Evolutionary conservation across 1,140 invertebrate species (phyloP).

Genomic region (Brachionus paranguensis): DNA sequence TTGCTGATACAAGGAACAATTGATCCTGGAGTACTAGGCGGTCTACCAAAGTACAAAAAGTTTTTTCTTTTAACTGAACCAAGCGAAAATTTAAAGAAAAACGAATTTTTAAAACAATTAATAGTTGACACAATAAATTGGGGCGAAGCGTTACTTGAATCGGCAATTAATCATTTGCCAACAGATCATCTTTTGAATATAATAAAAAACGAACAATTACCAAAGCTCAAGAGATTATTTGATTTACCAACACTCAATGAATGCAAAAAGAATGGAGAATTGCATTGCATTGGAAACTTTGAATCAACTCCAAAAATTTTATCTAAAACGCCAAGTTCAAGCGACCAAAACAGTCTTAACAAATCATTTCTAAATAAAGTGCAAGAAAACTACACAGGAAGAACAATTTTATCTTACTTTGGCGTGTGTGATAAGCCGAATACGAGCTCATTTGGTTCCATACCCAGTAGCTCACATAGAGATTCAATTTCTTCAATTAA

Average conservation of each 20-base stretch:
- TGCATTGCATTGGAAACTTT: neutral
- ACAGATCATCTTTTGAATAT: constrained; percentile 23
- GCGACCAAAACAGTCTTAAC: neutral
- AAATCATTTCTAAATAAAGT: constrained; percentile 29
- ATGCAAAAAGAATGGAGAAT: no score
- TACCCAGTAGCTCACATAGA: neutral
- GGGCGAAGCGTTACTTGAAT: constrained; percentile 10
- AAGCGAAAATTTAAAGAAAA: neutral
- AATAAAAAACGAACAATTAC: constrained; percentile 17
- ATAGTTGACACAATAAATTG: constrained; percentile 30
- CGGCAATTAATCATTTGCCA: neutral
- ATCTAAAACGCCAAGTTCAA: neutral
- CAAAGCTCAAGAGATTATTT: constrained; percentile 12
- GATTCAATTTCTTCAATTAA: constrained; percentile 33
- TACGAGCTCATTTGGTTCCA: neutral
- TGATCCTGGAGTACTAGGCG: constrained; percentile 27
- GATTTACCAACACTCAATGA: neutral
- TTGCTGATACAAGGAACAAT: constrained; percentile 30
- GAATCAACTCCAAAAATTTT: constrained; percentile 13
- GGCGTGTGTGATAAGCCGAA: constrained; percentile 3
- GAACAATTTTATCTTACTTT: constrained; percentile 24
- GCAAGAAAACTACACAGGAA: constrained; percentile 1
- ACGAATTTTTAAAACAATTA: neutral
- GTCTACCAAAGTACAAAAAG: constrained; percentile 29
- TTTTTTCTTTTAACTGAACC: neutral